Conservation (phyloP, 2,888 invertebrate species). For the Diaperis boleti region DNA sequence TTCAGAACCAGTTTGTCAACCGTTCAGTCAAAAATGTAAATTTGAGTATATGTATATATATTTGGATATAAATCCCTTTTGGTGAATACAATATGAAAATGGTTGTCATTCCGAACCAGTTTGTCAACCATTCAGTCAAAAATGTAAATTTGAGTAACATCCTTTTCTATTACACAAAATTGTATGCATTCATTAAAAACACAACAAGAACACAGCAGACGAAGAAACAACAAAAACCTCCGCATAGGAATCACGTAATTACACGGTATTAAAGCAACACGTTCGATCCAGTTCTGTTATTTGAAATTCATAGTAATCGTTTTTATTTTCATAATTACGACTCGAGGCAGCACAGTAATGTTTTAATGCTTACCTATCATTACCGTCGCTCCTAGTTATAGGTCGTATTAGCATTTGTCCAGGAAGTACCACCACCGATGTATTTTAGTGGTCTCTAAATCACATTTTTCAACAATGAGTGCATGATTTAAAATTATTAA, state of each 20-base stretch:
- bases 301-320: neutral
- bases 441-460: neutral
- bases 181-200: too few relatives aligned
- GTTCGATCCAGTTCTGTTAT: neutral
- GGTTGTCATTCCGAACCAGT: too few relatives aligned
- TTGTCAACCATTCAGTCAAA: too few relatives aligned
- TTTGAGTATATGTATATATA: too few relatives aligned
- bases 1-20: too few relatives aligned
- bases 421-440: neutral
- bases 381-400: constrained; percentile 19
- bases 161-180: too few relatives aligned
- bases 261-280: neutral
- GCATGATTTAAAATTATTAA: constrained; percentile 12
- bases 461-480: neutral
- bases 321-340: constrained; percentile 1
- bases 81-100: too few relatives aligned
- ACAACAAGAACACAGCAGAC: too few relatives aligned
- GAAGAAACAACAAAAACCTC: too few relatives aligned
- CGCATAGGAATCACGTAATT: neutral
- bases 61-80: too few relatives aligned
- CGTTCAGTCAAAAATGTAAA: too few relatives aligned
- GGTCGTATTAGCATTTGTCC: constrained; percentile 8
- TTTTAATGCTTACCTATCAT: constrained; percentile 20
- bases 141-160: too few relatives aligned
- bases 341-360: constrained; percentile 6